Percentiles rank a stretch among this genome's conserved stretches.
phyloP scores from a whole-genome alignment of 2,797 vertebrate species.

The Borostomias antarcticus region DNA sequence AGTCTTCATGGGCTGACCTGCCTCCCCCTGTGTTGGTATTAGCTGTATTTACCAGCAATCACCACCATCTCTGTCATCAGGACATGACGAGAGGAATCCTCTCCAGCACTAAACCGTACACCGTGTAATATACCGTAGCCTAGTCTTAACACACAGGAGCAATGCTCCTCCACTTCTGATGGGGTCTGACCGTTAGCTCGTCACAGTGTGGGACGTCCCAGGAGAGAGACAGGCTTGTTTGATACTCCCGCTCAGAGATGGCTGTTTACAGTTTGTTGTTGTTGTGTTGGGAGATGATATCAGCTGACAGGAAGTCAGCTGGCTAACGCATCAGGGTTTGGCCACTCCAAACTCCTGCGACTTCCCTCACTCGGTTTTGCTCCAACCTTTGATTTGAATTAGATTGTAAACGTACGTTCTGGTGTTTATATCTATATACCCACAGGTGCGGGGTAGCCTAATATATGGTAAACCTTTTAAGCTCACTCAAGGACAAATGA shows the following conservation, averaged over 20 bases:
- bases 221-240: slow-evolving; percentile 51
- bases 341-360: neutral
- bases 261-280: slow-evolving; percentile 60
- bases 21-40: slow-evolving; percentile 10
- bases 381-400: neutral
- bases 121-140: neutral
- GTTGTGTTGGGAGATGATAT: slow-evolving; percentile 3
- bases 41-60: slow-evolving; percentile 8
- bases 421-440: neutral
- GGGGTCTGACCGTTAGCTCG: neutral
- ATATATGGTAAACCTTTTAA: neutral
- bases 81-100: neutral
- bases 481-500: neutral
- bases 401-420: neutral
- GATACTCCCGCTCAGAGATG: slow-evolving; percentile 56
- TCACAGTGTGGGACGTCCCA: slow-evolving; percentile 42
- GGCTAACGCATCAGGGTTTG: slow-evolving; percentile 3
- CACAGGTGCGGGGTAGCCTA: neutral
- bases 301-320: slow-evolving; percentile 11
- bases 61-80: slow-evolving; percentile 6
- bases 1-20: neutral
- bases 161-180: neutral
- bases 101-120: slow-evolving; percentile 9
- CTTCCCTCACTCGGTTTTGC: neutral
- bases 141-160: slow-evolving; percentile 7